Conservation (phyloP, 2,113 vertebrate species). For the Zosterops pallidus region DNA sequence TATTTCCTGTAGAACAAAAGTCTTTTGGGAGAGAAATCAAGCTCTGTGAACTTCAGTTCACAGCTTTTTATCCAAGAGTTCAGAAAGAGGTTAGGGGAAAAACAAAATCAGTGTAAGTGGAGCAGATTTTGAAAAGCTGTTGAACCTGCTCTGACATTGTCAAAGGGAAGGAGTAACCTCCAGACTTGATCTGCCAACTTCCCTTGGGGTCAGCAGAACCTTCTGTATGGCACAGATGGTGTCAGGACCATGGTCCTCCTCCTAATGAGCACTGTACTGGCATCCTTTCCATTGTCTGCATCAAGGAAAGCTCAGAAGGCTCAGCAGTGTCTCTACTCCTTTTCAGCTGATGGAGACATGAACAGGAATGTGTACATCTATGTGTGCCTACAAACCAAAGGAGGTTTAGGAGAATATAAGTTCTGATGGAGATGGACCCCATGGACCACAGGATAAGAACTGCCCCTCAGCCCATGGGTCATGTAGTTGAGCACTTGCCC, state of each 20-base stretch:
- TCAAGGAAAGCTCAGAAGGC: not conserved
- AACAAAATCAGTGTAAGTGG: not conserved
- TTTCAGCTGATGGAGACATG: not conserved
- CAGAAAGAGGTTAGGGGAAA: not conserved
- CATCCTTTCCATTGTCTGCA: not conserved
- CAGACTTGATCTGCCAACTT: not conserved
- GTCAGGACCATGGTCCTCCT: not conserved
- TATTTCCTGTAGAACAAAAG: constrained; percentile 42
- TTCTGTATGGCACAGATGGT: not conserved
- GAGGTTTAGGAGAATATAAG: not conserved
- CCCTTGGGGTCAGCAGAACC: not conserved
- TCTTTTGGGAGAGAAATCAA: not conserved
- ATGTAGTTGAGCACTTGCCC: not conserved
- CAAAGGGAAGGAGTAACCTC: not conserved
- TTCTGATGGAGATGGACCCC: not conserved
- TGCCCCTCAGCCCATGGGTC: not conserved
- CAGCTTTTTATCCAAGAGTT: not conserved
- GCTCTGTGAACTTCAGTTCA: not conserved
- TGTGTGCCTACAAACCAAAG: not conserved
- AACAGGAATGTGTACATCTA: fast-evolving
- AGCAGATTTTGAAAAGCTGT: not conserved
- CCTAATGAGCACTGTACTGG: not conserved
- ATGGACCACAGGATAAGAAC: not conserved
- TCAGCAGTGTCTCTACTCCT: not conserved
- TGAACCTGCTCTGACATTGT: not conserved